Base-by-base conservation (phyloP, 92 coral and sea anemone species). In the Phenganax subtilis region DNA sequence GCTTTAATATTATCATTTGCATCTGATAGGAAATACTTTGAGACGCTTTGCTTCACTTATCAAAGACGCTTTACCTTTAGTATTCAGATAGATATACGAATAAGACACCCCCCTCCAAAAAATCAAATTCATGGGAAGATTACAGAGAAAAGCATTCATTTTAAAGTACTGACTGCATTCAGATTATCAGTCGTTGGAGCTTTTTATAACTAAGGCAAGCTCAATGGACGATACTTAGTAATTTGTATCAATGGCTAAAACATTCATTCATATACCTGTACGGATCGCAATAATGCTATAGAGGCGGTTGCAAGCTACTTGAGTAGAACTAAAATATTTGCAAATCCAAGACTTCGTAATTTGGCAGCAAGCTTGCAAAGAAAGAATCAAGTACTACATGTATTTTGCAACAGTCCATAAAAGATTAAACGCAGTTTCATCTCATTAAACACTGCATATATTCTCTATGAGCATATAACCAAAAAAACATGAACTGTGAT, bases 301-400 rank as follows among this genome's bases (percentile, higher is more conserved):
- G 57, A 76, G 69, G 81, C 81, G 81, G 81, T 59, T 25, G 20
- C 78, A 17, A 76, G 27, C 16, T 76, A 76, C 70, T 76, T 69
- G 28, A 76, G 54, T 47, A 69, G 69, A 76, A 76, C 81, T 52
- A 52, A 57, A 31, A 57, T 44, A 17, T 3, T 75, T 58, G 47
- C 80, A 75, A 75, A 75, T 68, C 53, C 61, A 16, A 71, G 52
- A 52, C 2, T 53, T 17, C 2, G 47, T 37, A 1, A 37, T 37
- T 2, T 1, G 47, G 47, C 2, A 1, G 47, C 47, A 37, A 37
- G 47, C 47, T 37, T 37, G 2, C 47, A 37, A 37, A 5, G 47
- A 37, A 37, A 37, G 47, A 37, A 37, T 37, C 47, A 37, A 37
- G 47, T 37, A 37, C 47, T 5, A 37, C 47, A 37, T 37, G 5